Evolutionary conservation across 2,888 invertebrate species (phyloP).

Genomic region (Erebia epiphron): DNA sequence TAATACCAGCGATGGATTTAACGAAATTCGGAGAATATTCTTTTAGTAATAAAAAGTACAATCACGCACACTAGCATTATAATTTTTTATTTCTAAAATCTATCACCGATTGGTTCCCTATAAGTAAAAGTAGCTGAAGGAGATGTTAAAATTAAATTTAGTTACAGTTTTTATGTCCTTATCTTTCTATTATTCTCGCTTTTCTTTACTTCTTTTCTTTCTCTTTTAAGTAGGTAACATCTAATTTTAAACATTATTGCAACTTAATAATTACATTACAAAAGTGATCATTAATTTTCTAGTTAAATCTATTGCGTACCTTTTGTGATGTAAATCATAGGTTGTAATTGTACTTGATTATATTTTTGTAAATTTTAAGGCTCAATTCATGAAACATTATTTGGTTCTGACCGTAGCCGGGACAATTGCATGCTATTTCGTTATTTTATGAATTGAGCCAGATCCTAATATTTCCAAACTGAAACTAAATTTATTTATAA

Average conservation of each 20-base stretch:
- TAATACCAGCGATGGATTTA: constrained; percentile 85
- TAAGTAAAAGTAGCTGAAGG: not conserved
- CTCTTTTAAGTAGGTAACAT: constrained; percentile 21
- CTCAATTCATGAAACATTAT: constrained; percentile 18
- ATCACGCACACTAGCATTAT: not conserved
- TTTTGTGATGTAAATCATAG: constrained; percentile 57
- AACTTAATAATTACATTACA: constrained; percentile 58
- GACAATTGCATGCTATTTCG: constrained; percentile 49
- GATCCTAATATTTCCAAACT: constrained; percentile 1
- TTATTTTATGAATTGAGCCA: constrained; percentile 3
- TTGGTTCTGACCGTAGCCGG: constrained; percentile 59
- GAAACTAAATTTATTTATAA: constrained; percentile 51
- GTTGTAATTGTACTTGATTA: constrained; percentile 44
- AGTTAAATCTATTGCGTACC: constrained; percentile 48
- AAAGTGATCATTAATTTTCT: constrained; percentile 48
- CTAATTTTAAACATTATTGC: constrained; percentile 42
- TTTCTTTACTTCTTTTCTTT: constrained; percentile 28
- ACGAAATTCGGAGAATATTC: constrained; percentile 81
- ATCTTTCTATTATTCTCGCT: constrained; percentile 30
- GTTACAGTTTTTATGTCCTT: constrained; percentile 31
- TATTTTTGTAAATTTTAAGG: not conserved
- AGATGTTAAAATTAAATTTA: constrained; percentile 45
- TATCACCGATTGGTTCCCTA: not conserved
- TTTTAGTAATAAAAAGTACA: constrained; percentile 31
- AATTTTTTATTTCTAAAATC: not conserved